phyloP scores from a whole-genome alignment of 2,797 vertebrate species.

The Chaenodraco wilsoni region DNA sequence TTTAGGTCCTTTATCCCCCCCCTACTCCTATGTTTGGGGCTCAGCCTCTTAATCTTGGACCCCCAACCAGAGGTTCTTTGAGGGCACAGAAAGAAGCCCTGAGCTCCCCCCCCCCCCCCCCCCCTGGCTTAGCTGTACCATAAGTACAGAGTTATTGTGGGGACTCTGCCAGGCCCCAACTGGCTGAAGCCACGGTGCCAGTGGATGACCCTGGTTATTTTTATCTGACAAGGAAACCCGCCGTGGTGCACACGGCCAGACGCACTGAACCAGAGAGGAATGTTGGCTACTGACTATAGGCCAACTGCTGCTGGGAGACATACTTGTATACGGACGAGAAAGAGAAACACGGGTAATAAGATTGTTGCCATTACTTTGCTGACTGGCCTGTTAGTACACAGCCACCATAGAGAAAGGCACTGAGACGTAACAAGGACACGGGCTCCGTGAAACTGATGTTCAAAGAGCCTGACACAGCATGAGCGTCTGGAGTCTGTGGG shows the following conservation, averaged over 20 bases:
- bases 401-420: conserved; percentile 46
- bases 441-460: conserved; percentile 76
- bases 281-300: conserved; percentile 45
- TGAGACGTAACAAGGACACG: conserved; percentile 51
- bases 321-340: conserved; percentile 40
- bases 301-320: conserved; percentile 69
- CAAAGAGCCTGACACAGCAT: conserved; percentile 84
- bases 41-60: conserved; percentile 75
- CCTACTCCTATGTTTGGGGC: conserved; percentile 63
- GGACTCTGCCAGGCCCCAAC: conserved; percentile 73
- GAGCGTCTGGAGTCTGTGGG: conserved; percentile 75
- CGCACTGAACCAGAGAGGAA: conserved; percentile 70
- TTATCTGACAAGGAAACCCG: conserved; percentile 84
- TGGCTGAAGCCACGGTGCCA: conserved; percentile 66
- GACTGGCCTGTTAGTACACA: conserved; percentile 39
- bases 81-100: conserved; percentile 73
- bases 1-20: conserved; percentile 66
- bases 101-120: conserved; percentile 11
- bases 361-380: conserved; percentile 46
- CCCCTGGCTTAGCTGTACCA: conserved; percentile 71
- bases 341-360: conserved; percentile 53
- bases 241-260: conserved; percentile 64
- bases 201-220: conserved; percentile 83
- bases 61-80: conserved; percentile 78
- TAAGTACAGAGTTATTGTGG: conserved; percentile 79